Conservation (phyloP, 1,140 invertebrate species). For the Nebria ingens region DNA sequence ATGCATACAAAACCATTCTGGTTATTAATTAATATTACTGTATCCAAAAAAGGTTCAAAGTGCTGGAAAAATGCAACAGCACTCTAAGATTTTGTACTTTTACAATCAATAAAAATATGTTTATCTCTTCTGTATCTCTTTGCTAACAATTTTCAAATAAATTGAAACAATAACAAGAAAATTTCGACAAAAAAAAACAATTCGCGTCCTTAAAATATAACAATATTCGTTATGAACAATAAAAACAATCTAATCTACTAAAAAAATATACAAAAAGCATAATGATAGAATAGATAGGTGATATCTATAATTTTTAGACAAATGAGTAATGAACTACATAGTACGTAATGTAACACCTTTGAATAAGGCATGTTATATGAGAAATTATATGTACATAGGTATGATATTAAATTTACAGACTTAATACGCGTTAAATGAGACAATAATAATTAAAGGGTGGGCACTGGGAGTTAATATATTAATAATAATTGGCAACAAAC, state of each 20-base stretch:
- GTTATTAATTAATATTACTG: background rate
- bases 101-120: constrained; percentile 14
- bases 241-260: background rate
- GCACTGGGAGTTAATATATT: no score
- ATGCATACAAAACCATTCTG: background rate
- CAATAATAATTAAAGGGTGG: no score
- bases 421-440: no score
- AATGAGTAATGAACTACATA: no score
- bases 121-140: constrained; percentile 2
- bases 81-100: constrained; percentile 12
- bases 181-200: constrained; percentile 11
- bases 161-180: constrained; percentile 12
- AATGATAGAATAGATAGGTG: background rate
- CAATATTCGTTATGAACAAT: background rate
- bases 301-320: no score
- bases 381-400: no score
- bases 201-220: background rate
- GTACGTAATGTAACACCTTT: no score
- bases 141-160: constrained; percentile 12
- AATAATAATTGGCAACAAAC: no score
- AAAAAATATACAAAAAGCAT: constrained; percentile 9
- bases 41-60: background rate
- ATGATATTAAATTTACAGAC: no score
- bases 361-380: no score
- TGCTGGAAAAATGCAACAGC: constrained; percentile 4